Evolutionary conservation across 2,888 invertebrate genomes (phyloP).

Genomic region (Xestia sexstrigata): DNA sequence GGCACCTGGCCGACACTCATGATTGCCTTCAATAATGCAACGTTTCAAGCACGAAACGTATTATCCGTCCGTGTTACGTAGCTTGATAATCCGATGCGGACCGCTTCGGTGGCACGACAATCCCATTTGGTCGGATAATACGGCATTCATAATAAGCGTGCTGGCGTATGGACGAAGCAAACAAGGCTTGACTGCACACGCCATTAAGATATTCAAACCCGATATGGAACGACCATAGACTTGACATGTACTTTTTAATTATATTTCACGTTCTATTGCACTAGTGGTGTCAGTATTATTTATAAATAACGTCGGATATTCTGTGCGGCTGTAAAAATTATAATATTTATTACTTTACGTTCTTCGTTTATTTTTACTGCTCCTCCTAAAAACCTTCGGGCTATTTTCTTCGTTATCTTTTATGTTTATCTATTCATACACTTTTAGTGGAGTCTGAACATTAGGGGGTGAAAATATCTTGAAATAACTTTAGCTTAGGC

Average conservation of each 20-base stretch:
- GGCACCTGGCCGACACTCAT: slow-evolving; percentile 81
- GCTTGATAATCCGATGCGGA: slow-evolving; percentile 53
- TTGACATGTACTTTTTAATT: slow-evolving; percentile 78
- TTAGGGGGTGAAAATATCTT: slow-evolving; percentile 28
- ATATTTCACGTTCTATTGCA: slow-evolving; percentile 68
- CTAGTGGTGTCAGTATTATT: slow-evolving; percentile 66
- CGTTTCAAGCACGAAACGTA: slow-evolving; percentile 81
- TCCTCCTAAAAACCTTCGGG: slow-evolving; percentile 52
- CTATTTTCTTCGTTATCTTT: slow-evolving; percentile 60
- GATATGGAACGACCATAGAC: slow-evolving; percentile 77
- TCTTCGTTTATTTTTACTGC: slow-evolving; percentile 61
- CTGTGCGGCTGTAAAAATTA: slow-evolving; percentile 63
- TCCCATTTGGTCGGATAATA: slow-evolving; percentile 69
- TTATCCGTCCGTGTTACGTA: slow-evolving; percentile 69
- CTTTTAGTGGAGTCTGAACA: slow-evolving; percentile 54
- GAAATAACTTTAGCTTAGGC: slow-evolving; percentile 22
- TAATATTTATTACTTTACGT: slow-evolving; percentile 68
- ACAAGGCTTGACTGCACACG: slow-evolving; percentile 83
- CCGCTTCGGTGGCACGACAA: slow-evolving; percentile 56
- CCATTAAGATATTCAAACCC: slow-evolving; percentile 83
- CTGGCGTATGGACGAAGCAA: slow-evolving; percentile 76
- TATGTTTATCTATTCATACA: slow-evolving; percentile 68
- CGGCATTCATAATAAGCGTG: slow-evolving; percentile 77
- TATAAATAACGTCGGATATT: slow-evolving; percentile 57
- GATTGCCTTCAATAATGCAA: slow-evolving; percentile 87